These are phyloP conservation scores for Enteromius afrohamiltoni DNA, from an alignment of 2,797 vertebrate species.

Conservation along the genomic window DNA sequence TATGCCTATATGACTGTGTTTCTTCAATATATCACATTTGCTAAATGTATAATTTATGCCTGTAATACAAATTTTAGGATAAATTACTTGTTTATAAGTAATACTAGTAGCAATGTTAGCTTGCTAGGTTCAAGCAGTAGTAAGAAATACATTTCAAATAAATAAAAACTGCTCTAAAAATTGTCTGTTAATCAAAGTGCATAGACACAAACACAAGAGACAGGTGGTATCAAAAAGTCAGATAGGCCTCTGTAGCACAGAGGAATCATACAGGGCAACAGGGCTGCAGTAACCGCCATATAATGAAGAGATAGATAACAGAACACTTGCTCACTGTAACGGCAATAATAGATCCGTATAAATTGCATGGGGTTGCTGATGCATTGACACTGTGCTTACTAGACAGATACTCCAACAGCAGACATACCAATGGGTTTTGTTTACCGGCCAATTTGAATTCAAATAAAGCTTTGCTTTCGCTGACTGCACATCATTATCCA, in stretches of 20 bases:
- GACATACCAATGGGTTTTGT: conserved; percentile 91
- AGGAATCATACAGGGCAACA: conserved; percentile 11
- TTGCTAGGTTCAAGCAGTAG: neutral
- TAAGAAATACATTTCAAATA: neutral
- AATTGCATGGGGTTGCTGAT: conserved; percentile 63
- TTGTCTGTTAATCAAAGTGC: conserved; percentile 25
- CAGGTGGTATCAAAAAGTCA: neutral
- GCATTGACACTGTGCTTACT: conserved; percentile 80
- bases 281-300: conserved; percentile 35
- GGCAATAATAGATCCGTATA: conserved; percentile 52
- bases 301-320: conserved; percentile 50
- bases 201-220: conserved; percentile 18
- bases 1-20: too few relatives aligned
- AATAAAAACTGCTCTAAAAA: neutral
- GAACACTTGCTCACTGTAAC: conserved; percentile 53
- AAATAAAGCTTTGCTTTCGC: conserved; percentile 95
- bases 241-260: neutral
- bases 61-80: neutral
- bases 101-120: neutral
- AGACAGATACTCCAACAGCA: conserved; percentile 83
- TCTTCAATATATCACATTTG: neutral
- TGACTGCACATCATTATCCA: conserved; percentile 95
- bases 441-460: conserved; percentile 99
- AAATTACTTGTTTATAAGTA: neutral
- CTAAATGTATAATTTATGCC: neutral